Base-by-base conservation (phyloP, 2,888 invertebrate genomes). In the Dioctria rufipes region DNA sequence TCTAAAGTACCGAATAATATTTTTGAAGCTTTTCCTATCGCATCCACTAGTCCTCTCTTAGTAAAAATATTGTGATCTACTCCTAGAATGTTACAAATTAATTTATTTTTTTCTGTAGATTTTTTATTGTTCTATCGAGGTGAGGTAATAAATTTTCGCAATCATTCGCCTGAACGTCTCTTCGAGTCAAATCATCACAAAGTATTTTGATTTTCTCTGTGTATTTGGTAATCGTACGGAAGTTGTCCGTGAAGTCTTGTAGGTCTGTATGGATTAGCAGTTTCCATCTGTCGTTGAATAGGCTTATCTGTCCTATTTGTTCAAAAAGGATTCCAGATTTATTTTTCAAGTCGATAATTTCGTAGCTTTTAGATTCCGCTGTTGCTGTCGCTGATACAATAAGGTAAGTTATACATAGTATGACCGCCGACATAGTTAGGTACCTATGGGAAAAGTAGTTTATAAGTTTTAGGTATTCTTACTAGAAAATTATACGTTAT, bases 21-120 rank as follows among this genome's bases (percentile, higher is more conserved):
- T 58, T 58, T 58, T 13, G 58, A 58, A 58, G 11, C 58, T n/a
- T 25, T 11, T 11, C n/a, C 58, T 13, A 58, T n/a, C 58, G 58
- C 58, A 25, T 58, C n/a, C 11, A 58, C 5, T 25, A 58, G 11
- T 8, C 25, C 5, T 58, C 58, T 6, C 3, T 58, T 58, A 58
- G 5, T 58, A 13, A 58, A 13, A n/a, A 58, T 25, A 58, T 58
- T 58, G 25, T 58, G 58, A 58, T 25, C n/a, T 58, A 58, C 11
- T 58, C 58, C 58, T 63, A 63, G 11, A 8, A 63, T 63, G n/a
- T 63, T 63, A 63, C 61, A 11, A 8, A 63, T 63, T 5, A 63
- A 11, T 13, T 13, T 63, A 37, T 63, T 63, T 25, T 37, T 1
- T 5, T 5, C 8, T 63, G 5, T 37, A 63, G 5, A 25, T 6